A percentile compares a stretch with the other conserved stretches of the same genome.
Evolutionary conservation across 2,888 invertebrate species (phyloP).

Genomic region (Drepanosiphum platanoidis): DNA sequence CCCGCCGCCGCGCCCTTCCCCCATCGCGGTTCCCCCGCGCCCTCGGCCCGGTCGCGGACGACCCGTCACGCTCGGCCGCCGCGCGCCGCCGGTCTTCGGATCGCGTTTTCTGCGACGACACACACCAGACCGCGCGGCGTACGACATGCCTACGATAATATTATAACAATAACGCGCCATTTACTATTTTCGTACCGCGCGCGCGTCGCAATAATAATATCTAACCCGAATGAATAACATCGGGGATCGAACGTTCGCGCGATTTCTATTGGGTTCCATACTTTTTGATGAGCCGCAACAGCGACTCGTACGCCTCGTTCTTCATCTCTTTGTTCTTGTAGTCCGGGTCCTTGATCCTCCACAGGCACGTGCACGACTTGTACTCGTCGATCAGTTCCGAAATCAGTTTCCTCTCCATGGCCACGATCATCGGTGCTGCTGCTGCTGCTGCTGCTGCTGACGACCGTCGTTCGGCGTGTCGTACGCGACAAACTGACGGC

Average conservation of each 20-base stretch:
- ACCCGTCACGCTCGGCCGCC: background rate
- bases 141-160: background rate
- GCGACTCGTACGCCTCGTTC: conserved; percentile 56
- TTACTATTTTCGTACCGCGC: background rate
- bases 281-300: conserved; percentile 51
- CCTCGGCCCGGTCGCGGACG: background rate
- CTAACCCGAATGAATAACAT: too few relatives aligned
- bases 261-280: background rate
- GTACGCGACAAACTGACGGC: background rate
- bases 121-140: background rate
- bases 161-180: background rate
- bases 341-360: conserved; percentile 53
- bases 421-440: conserved; percentile 33
- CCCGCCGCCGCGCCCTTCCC: background rate
- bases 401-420: conserved; percentile 56
- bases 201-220: background rate
- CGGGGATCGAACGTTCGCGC: too few relatives aligned
- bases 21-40: background rate
- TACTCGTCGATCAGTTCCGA: conserved; percentile 50
- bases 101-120: background rate
- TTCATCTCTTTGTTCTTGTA: conserved; percentile 58
- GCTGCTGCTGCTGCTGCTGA: background rate
- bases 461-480: background rate
- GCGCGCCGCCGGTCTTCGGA: background rate
- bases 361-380: conserved; percentile 52